A percentile compares a stretch with the other conserved stretches of the same genome.
These are phyloP conservation scores for Tringa solitaria DNA, from an alignment of 2,113 vertebrate species.

Conservation along the genomic window DNA sequence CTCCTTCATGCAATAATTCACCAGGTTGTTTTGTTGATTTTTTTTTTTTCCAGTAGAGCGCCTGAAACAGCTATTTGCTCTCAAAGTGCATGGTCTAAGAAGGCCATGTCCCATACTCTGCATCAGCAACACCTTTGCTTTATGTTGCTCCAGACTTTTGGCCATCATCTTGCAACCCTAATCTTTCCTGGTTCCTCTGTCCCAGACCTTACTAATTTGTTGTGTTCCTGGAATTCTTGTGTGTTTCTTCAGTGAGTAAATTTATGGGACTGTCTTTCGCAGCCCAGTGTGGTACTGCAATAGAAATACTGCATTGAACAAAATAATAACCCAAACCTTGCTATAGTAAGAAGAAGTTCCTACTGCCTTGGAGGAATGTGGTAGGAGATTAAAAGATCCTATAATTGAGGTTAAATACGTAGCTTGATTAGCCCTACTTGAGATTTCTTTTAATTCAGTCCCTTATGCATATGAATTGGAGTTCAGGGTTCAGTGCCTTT, in stretches of 20 bases:
- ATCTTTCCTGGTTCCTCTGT: not conserved
- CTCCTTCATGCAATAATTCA: not conserved
- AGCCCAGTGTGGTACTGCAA: not conserved
- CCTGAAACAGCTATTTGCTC: not conserved
- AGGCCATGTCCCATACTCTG: not conserved
- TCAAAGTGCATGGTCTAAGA: not conserved
- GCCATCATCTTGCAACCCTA: not conserved
- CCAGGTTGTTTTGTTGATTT: too few species aligned
- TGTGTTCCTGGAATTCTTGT: not conserved
- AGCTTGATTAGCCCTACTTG: not conserved
- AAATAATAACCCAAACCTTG: not conserved
- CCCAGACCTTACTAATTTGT: not conserved
- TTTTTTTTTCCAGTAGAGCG: not conserved
- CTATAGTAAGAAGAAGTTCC: not conserved
- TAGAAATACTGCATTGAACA: not conserved
- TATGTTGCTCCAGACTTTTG: not conserved
- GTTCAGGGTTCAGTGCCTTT: not conserved
- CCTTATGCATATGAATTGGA: not conserved
- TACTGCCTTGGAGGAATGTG: not conserved
- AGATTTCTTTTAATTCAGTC: not conserved
- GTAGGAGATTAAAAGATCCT: not conserved
- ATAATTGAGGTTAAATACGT: not conserved
- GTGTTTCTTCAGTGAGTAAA: not conserved
- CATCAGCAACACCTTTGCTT: not conserved
- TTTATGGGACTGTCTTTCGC: not conserved